Conservation (phyloP, 2,888 invertebrate genomes). For the Subacronicta megacephala region DNA sequence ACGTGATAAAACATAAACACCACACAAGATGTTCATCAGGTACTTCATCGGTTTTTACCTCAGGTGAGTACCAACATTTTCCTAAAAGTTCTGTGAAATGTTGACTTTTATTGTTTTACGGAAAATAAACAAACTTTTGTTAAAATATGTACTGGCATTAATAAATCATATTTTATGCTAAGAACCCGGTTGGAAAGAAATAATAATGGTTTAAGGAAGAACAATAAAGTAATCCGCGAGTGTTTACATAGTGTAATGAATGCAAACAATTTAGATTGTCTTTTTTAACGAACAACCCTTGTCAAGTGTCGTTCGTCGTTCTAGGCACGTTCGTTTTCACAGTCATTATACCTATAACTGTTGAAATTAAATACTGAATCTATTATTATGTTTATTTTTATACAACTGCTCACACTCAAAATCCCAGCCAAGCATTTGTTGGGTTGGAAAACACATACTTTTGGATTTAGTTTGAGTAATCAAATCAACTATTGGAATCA, state of each 20-base stretch:
- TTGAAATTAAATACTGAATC: conserved; percentile 7
- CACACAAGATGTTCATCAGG: conserved; percentile 29
- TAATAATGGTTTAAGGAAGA: background rate
- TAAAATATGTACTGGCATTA: background rate
- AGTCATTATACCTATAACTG: conserved; percentile 17
- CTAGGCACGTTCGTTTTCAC: conserved; percentile 19
- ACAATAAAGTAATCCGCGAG: conserved; percentile 4
- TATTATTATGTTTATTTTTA: conserved; percentile 7
- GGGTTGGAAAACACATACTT: too few species aligned
- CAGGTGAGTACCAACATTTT: conserved; percentile 41
- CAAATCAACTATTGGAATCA: too few species aligned
- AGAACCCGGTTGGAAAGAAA: background rate
- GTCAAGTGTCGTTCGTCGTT: conserved; percentile 63
- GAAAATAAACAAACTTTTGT: conserved; percentile 1
- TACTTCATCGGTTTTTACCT: conserved; percentile 17
- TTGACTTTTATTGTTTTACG: conserved; percentile 19
- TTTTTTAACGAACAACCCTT: conserved; percentile 66
- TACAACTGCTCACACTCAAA: background rate
- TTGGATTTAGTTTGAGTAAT: too few species aligned
- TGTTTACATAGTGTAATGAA: conserved; percentile 44
- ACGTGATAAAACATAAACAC: conserved; percentile 19
- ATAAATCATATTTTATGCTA: background rate
- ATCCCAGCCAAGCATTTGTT: background rate
- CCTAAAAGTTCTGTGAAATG: conserved; percentile 4
- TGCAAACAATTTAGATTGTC: conserved; percentile 55